phyloP scores from a whole-genome alignment of 1,140 invertebrate species.

The Streblospio benedicti region DNA sequence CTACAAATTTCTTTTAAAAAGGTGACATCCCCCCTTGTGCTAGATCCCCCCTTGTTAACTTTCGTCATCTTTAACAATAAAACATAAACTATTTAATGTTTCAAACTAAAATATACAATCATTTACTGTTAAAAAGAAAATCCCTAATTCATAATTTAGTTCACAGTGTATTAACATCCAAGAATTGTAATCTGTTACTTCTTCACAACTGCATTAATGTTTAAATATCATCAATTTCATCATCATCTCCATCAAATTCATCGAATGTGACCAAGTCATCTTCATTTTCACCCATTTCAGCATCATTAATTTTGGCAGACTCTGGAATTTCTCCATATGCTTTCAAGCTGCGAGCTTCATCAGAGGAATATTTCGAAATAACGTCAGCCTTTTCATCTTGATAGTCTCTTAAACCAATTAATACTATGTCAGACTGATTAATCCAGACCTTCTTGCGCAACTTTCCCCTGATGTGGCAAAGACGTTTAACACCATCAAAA shows the following conservation, averaged over 20 bases:
- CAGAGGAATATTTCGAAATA: conserved; percentile 97
- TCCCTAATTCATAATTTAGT: no score
- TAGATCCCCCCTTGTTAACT: no score
- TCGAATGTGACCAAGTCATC: conserved; percentile 16
- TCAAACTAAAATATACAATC: no score
- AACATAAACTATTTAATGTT: no score
- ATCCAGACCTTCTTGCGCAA: conserved; percentile 74
- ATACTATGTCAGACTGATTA: conserved; percentile 94
- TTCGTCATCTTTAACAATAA: no score
- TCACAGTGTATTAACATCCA: no score
- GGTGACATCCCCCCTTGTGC: no score
- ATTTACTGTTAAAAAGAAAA: no score
- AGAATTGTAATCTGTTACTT: no score
- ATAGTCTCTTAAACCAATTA: conserved; percentile 91
- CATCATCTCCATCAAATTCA: conserved; percentile 14
- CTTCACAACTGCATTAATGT: no score
- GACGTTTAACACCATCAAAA: conserved; percentile 85
- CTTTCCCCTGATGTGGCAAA: conserved; percentile 99
- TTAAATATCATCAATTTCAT: conserved; percentile 21
- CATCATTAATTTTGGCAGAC: conserved; percentile 44
- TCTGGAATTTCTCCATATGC: conserved; percentile 98
- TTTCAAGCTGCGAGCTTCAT: conserved; percentile 97
- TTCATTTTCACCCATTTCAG: conserved; percentile 13
- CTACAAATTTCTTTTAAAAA: no score
- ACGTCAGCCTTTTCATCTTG: conserved; percentile 99